A percentile compares a stretch with the other conserved stretches of the same genome.
phyloP scores from a whole-genome alignment of 1,140 invertebrate genomes.

The Drosophila trapezifrons region DNA sequence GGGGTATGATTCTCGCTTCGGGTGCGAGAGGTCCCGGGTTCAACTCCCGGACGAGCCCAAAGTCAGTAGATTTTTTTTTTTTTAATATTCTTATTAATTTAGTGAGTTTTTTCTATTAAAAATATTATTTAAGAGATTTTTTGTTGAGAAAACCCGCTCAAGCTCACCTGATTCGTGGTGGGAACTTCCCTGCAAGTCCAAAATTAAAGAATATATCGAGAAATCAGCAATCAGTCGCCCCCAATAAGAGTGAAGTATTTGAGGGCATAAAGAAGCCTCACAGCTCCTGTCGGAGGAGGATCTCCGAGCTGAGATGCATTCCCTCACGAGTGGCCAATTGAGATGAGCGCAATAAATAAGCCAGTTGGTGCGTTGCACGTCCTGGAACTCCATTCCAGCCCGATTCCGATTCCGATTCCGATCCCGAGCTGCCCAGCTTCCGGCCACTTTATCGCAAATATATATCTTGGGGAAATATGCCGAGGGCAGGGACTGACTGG shows the following conservation, averaged over 20 bases:
- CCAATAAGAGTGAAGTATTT: background rate
- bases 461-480: slow-evolving; percentile 17
- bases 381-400: slow-evolving; percentile 6
- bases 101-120: no score
- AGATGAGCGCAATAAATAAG: slow-evolving; percentile 65
- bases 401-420: no score
- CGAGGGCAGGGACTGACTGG: background rate
- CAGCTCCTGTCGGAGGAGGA: background rate
- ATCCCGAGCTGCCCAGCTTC: slow-evolving; percentile 13
- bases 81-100: no score
- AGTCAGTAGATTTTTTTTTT: no score
- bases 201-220: no score
- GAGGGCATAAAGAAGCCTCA: no score
- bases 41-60: slow-evolving; percentile 91
- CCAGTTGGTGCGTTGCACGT: slow-evolving; percentile 57
- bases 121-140: no score
- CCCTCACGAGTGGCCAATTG: slow-evolving; percentile 43
- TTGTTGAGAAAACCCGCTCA: no score
- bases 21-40: slow-evolving; percentile 93
- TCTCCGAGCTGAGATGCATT: slow-evolving; percentile 17
- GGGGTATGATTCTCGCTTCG: slow-evolving; percentile 86
- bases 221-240: background rate
- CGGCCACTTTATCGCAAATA: slow-evolving; percentile 37
- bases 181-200: no score
- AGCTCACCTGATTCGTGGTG: no score